Conservation (phyloP, 2,113 vertebrate genomes). For the Pseudonaja textilis region DNA sequence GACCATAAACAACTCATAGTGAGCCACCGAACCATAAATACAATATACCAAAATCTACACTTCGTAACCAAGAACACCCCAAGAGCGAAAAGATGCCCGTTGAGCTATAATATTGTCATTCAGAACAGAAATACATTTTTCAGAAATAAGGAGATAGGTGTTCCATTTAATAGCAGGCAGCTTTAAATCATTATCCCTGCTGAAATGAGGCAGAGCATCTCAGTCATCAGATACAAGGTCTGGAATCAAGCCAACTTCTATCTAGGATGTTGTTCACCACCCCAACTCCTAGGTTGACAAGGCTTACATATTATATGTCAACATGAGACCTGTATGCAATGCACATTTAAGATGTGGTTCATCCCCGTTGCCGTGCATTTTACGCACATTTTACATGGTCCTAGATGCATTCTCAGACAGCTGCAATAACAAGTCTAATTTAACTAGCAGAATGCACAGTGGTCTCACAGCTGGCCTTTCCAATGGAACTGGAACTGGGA, state of each 20-base stretch:
- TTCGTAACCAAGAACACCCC: background rate
- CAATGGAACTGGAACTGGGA: background rate
- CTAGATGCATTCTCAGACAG: background rate
- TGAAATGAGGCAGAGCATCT: accelerated
- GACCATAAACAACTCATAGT: background rate
- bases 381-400: background rate
- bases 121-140: background rate
- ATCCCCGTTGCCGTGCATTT: background rate
- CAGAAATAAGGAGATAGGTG: accelerated
- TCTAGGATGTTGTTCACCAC: background rate
- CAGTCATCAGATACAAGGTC: accelerated
- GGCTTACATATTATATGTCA: background rate
- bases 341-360: background rate
- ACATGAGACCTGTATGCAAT: background rate
- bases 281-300: background rate
- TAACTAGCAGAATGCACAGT: background rate
- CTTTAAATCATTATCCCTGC: accelerated
- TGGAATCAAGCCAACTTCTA: background rate
- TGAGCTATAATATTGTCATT: accelerated
- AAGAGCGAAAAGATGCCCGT: background rate
- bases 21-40: background rate
- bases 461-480: background rate
- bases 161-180: accelerated
- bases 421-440: background rate
- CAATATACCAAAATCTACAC: background rate